phyloP scores from a whole-genome alignment of 2,888 invertebrate species.

The Brachyptera putata region DNA sequence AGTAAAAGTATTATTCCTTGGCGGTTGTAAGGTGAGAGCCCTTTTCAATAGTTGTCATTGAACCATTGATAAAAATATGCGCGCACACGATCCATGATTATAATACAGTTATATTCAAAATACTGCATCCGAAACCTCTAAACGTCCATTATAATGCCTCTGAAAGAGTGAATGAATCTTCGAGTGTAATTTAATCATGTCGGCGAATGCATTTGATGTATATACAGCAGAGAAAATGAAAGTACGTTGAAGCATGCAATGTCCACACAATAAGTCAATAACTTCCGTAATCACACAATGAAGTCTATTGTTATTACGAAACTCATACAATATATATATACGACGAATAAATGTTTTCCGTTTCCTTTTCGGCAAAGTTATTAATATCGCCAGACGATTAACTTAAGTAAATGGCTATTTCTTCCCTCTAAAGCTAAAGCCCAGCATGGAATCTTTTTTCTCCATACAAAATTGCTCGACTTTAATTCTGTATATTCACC shows the following conservation, averaged over 20 bases:
- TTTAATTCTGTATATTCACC: no score
- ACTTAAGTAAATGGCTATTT: no score
- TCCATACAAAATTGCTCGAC: not conserved
- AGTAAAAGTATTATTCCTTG: no score
- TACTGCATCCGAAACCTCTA: no score
- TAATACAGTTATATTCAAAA: no score
- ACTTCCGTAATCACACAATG: slow-evolving; percentile 8
- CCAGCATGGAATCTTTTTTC: not conserved
- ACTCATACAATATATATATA: slow-evolving; percentile 9
- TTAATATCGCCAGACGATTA: slow-evolving; percentile 3
- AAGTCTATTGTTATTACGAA: slow-evolving; percentile 6
- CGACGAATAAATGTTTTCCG: slow-evolving; percentile 10
- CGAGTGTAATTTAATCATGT: not conserved
- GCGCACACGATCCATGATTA: not conserved
- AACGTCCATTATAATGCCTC: no score
- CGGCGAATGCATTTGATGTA: slow-evolving; percentile 8
- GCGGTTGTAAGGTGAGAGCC: no score
- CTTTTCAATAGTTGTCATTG: no score
- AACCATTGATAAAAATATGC: no score
- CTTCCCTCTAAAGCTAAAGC: not conserved
- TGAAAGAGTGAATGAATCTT: no score
- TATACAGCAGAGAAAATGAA: not conserved
- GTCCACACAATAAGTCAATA: not conserved
- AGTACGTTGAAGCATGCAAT: slow-evolving; percentile 14
- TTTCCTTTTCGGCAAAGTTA: not conserved